phyloP scores from a whole-genome alignment of 2,888 invertebrate species.

The Drosophila rellima region DNA sequence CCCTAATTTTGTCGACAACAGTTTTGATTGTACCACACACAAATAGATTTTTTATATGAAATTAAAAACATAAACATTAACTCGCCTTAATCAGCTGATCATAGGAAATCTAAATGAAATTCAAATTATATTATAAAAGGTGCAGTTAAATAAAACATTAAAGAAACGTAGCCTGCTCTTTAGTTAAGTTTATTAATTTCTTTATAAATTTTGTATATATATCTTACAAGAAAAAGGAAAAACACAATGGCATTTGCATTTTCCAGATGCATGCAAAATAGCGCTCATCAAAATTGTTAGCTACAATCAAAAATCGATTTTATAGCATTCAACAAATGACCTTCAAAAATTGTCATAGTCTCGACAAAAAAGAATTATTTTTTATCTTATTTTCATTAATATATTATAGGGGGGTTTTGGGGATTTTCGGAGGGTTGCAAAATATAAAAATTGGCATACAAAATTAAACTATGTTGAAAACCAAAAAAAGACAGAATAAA shows the following conservation, averaged over 20 bases:
- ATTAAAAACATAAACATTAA: constrained; percentile 64
- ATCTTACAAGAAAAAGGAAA: constrained; percentile 12
- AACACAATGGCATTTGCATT: constrained; percentile 13
- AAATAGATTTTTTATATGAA: constrained; percentile 56
- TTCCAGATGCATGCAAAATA: constrained; percentile 50
- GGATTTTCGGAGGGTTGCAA: constrained; percentile 37
- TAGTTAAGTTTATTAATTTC: not conserved
- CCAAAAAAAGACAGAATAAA: constrained; percentile 25
- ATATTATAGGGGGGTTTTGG: constrained; percentile 23
- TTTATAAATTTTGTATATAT: not conserved
- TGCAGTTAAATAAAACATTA: constrained; percentile 70
- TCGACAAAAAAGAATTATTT: constrained; percentile 63
- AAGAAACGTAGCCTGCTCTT: constrained; percentile 41
- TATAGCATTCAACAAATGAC: constrained; percentile 61
- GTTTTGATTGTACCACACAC: constrained; percentile 35
- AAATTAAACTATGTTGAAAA: constrained; percentile 51
- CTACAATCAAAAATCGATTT: constrained; percentile 32
- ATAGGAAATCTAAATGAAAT: constrained; percentile 42
- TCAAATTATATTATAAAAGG: constrained; percentile 43
- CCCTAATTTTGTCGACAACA: constrained; percentile 61
- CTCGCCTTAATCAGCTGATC: constrained; percentile 45
- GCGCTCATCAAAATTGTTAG: constrained; percentile 31
- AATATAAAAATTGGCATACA: constrained; percentile 45
- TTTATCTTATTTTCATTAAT: constrained; percentile 8
- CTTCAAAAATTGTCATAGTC: constrained; percentile 77